These are phyloP conservation scores for Stigmatopora argus DNA, from an alignment of 2,113 vertebrate genomes.

Conservation along the genomic window DNA sequence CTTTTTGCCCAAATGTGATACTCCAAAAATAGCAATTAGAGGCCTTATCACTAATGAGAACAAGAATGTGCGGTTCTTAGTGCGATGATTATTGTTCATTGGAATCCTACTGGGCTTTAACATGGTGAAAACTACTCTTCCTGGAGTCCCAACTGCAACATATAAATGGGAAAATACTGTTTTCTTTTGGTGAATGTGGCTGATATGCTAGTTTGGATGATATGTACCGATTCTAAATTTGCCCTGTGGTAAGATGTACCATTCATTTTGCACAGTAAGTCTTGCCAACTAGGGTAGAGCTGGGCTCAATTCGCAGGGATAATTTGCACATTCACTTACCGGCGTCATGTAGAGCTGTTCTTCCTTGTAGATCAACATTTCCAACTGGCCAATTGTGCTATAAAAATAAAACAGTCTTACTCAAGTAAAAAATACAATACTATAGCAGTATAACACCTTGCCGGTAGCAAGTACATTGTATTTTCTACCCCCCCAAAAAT, in stretches of 20 bases:
- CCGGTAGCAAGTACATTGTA: neutral
- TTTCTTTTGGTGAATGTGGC: too few relatives aligned
- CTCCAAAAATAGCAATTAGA: too few relatives aligned
- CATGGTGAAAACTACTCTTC: too few relatives aligned
- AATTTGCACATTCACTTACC: constrained; percentile 63
- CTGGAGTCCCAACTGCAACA: too few relatives aligned
- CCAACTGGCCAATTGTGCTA: constrained; percentile 94
- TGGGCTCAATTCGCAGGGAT: neutral
- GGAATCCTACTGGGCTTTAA: too few relatives aligned
- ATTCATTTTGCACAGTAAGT: neutral
- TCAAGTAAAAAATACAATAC: neutral
- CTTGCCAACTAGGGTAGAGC: neutral
- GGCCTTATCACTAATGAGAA: too few relatives aligned
- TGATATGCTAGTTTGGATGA: too few relatives aligned
- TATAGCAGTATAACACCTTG: neutral
- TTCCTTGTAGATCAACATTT: constrained; percentile 87
- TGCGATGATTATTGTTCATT: too few relatives aligned
- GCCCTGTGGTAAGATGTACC: neutral
- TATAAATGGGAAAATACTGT: too few relatives aligned
- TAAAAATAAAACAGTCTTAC: constrained; percentile 24
- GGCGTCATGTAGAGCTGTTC: constrained; percentile 91
- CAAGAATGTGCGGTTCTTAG: too few relatives aligned
- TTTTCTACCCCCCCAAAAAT: neutral
- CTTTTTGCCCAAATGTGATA: too few relatives aligned
- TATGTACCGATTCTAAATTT: neutral